These are phyloP conservation scores for Perdita meconis DNA, from an alignment of 2,888 invertebrate species.

Conservation along the genomic window DNA sequence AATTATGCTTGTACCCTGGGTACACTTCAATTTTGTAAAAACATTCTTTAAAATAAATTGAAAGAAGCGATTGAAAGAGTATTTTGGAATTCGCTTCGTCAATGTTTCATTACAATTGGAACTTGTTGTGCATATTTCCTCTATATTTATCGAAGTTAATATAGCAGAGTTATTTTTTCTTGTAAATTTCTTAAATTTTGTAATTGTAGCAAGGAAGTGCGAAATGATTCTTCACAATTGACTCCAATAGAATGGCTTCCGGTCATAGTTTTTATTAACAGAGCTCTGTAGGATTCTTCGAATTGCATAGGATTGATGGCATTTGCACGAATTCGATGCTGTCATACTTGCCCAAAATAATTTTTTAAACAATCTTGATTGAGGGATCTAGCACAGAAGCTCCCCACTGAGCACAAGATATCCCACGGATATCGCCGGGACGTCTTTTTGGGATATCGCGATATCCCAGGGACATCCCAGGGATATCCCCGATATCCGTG, in stretches of 20 bases:
- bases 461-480: no score
- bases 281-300: background rate
- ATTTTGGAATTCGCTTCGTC: background rate
- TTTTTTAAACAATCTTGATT: slow-evolving; percentile 12
- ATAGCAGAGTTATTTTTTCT: no score
- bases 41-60: background rate
- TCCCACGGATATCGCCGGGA: no score
- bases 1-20: no score
- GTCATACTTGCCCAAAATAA: background rate
- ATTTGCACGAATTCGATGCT: background rate
- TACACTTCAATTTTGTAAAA: background rate
- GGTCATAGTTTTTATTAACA: background rate
- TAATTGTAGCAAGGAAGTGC: background rate
- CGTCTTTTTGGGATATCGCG: no score
- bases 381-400: background rate
- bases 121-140: background rate
- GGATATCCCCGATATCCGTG: no score
- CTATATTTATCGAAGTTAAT: background rate
- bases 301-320: background rate
- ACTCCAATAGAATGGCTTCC: background rate
- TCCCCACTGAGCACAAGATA: no score
- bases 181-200: slow-evolving; percentile 1
- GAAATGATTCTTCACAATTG: background rate
- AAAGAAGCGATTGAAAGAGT: background rate
- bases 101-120: background rate